Conservation (phyloP, 2,888 invertebrate genomes). For the Cephus spinipes region DNA sequence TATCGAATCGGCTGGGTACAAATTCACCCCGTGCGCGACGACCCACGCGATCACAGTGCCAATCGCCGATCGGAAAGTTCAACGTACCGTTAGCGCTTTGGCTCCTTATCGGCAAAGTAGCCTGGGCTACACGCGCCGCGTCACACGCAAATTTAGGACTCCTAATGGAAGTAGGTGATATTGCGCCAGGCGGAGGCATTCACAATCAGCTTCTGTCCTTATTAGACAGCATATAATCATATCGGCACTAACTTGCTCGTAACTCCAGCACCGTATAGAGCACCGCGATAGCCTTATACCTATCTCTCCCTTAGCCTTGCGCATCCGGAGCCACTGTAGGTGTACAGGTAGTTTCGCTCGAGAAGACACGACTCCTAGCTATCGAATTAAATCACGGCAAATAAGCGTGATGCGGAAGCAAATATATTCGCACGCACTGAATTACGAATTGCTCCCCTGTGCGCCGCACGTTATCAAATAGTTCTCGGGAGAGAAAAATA, state of each 20-base stretch:
- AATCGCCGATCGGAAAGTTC: not conserved
- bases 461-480: not conserved
- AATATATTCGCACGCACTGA: not conserved
- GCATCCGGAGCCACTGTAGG: conserved; percentile 21
- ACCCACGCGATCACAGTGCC: not conserved
- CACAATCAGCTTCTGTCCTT: conserved; percentile 33
- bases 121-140: not conserved
- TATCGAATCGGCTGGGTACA: not conserved
- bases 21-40: not conserved
- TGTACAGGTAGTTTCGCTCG: conserved; percentile 12
- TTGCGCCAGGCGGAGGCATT: conserved; percentile 14
- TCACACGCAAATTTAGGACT: conserved; percentile 12
- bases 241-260: conserved; percentile 28
- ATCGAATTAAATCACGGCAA: not conserved
- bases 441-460: not conserved
- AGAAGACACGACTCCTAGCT: not conserved
- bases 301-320: conserved; percentile 25
- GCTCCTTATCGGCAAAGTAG: not conserved
- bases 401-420: not conserved
- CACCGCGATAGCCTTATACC: conserved; percentile 26
- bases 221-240: conserved; percentile 34
- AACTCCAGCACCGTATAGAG: conserved; percentile 23
- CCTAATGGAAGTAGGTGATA: conserved; percentile 29
- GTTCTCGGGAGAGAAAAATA: not conserved
- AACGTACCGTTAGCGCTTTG: not conserved